Percentiles rank a stretch among this genome's conserved stretches.
Evolutionary conservation across 2,797 vertebrate genomes (phyloP).

Genomic region (Alcedo quadribrachys): DNA sequence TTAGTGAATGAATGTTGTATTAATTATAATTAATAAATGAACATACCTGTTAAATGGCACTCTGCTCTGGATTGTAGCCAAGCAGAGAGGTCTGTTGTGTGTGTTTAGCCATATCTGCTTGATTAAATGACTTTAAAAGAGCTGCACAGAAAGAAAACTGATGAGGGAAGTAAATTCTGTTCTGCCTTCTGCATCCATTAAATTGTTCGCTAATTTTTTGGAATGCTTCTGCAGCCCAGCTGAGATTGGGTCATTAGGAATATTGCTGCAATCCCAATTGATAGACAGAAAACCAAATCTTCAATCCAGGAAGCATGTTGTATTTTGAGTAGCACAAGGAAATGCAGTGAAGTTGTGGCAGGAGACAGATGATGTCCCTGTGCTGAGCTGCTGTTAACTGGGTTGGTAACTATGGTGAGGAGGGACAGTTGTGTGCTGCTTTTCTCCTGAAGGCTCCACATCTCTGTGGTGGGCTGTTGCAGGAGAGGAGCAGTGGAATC

Average conservation of each 20-base stretch:
- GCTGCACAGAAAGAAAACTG: constrained; percentile 41
- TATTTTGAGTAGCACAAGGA: background rate
- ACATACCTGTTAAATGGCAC: background rate
- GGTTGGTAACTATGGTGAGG: constrained; percentile 14
- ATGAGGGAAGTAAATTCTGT: constrained; percentile 63
- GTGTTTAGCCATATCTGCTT: constrained; percentile 12
- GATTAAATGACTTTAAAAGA: constrained; percentile 33
- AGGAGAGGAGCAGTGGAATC: background rate
- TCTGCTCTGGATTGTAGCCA: background rate
- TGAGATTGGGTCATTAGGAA: constrained; percentile 32
- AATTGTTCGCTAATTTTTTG: constrained; percentile 26
- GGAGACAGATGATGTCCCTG: background rate
- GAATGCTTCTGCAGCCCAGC: constrained; percentile 40
- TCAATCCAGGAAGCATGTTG: background rate
- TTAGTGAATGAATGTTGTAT: background rate
- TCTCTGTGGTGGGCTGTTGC: background rate
- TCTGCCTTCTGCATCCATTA: constrained; percentile 53
- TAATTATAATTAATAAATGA: background rate
- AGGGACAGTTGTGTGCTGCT: background rate
- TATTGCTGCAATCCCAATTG: constrained; percentile 20
- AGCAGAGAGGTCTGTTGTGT: constrained; percentile 1
- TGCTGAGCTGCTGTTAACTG: constrained; percentile 8
- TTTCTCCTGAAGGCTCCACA: background rate
- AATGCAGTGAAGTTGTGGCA: background rate
- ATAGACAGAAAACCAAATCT: constrained; percentile 10